Evolutionary conservation across 2,113 vertebrate genomes (phyloP), one percentile per base, ranked within the genome.

Genomic region (Pterocles gutturalis): DNA sequence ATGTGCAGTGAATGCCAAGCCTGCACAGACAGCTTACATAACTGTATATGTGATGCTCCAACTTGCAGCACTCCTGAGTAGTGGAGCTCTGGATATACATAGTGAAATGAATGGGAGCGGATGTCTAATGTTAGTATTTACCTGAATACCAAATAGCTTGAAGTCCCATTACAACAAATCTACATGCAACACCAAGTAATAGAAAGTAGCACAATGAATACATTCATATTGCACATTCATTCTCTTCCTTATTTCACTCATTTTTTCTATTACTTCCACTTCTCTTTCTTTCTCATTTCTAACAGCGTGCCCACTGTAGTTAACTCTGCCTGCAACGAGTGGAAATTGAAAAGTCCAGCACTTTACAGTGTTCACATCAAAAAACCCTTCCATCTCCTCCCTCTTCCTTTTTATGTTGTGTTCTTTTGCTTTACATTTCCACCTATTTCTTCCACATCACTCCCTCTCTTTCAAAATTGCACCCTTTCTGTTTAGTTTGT

Each of bases 11-110:
- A 92, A 90, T 65, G 54, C 54, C 80, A 95, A 55, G 60, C 60
- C 81, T 69, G 48, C 26, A 81, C 46, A 93, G 89, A 84, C 76
- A 94, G 64, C 77, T 97, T 96, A 92, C 45, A 36, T 92, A 96
- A 97, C 72, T 34, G 21, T 33, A 1, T 49, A 81, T 84, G 79
- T 34, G 76, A 87, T 65, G 60, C 70, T 69, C 31, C 69, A 92
- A 45, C 77, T 84, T 82, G 33, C 72, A 93, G 65, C 83, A 67
- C 43, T 82, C 25, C n/a, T 60, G 31, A 87, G 60, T 18, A 90
- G 24, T 0, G 0, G 45, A 67, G 72, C 21, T 75, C 76, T 78
- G 45, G 24, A 73, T 84, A 57, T 64, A 75, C 12, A 17, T 3
- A 65, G 34, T 11, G 22, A 92, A 92, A 81, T 64, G 34, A 95